Percentiles rank a stretch among this genome's conserved stretches.
Conservation (phyloP, 2,113 vertebrate species). For the Heptranchias perlo region DNA sequence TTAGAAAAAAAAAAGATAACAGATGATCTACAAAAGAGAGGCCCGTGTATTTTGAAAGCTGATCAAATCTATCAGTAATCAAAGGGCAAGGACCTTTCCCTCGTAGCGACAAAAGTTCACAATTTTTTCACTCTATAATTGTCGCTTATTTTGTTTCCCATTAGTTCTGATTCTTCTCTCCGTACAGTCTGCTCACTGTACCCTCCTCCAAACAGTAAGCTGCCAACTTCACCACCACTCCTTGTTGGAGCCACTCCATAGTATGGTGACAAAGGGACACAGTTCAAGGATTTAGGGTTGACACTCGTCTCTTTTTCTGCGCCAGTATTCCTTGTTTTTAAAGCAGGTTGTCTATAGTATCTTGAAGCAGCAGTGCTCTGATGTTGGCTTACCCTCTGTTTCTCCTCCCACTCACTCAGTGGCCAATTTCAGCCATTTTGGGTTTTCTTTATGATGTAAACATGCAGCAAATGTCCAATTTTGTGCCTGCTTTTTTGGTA, state of each 20-base stretch:
- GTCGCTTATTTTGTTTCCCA: neutral
- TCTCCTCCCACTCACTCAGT: neutral
- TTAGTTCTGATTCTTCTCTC: neutral
- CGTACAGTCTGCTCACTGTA: neutral
- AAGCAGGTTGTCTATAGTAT: neutral
- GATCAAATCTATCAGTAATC: no score
- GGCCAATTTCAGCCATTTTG: neutral
- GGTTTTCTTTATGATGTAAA: neutral
- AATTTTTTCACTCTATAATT: neutral
- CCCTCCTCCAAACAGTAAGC: neutral
- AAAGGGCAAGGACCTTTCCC: no score
- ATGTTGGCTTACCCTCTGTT: neutral
- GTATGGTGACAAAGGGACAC: neutral
- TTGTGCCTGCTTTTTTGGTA: neutral
- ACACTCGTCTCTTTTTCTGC: neutral
- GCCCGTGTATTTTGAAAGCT: neutral
- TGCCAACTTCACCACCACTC: neutral
- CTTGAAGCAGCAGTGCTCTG: neutral
- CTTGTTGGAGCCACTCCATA: neutral
- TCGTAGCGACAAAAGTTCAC: neutral
- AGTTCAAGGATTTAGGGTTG: neutral
- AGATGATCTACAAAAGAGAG: neutral
- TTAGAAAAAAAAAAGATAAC: neutral
- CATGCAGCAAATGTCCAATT: neutral
- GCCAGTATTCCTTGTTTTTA: neutral